Evolutionary conservation across 53 echinoderm and acorn worm species (phyloP).

Genomic region (Pentamera pediparva): DNA sequence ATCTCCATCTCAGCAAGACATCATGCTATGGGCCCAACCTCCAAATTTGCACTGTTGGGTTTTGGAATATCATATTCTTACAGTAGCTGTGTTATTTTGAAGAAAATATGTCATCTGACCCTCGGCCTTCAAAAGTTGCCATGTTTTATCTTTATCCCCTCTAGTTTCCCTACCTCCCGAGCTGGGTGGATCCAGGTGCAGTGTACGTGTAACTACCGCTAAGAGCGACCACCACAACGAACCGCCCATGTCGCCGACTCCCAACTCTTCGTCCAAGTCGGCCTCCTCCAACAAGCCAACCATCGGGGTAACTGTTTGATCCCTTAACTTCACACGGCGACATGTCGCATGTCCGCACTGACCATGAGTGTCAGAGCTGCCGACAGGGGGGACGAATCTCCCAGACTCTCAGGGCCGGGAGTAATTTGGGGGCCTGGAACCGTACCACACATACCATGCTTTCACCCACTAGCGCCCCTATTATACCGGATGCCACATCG

Average conservation of each 20-base stretch:
- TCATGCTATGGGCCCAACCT: no score
- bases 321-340: background rate
- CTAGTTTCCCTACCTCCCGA: conserved; percentile 90
- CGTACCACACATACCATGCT: no score
- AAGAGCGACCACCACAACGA: conserved; percentile 13
- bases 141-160: background rate
- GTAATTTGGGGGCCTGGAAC: no score
- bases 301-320: conserved; percentile 21
- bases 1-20: no score
- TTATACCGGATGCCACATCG: no score
- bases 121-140: background rate
- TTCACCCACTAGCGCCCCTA: no score
- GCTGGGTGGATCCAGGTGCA: conserved; percentile 73
- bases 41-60: background rate
- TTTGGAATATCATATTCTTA: background rate
- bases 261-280: conserved; percentile 4
- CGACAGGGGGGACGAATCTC: no score
- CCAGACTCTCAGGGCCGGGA: no score
- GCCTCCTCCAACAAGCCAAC: conserved; percentile 26
- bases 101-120: background rate
- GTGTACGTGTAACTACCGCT: conserved; percentile 58
- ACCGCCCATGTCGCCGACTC: conserved; percentile 28
- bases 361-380: no score
- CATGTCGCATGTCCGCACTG: no score
- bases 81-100: background rate